phyloP scores from a whole-genome alignment of 2,113 vertebrate genomes.

The Odontophorus gujanensis region DNA sequence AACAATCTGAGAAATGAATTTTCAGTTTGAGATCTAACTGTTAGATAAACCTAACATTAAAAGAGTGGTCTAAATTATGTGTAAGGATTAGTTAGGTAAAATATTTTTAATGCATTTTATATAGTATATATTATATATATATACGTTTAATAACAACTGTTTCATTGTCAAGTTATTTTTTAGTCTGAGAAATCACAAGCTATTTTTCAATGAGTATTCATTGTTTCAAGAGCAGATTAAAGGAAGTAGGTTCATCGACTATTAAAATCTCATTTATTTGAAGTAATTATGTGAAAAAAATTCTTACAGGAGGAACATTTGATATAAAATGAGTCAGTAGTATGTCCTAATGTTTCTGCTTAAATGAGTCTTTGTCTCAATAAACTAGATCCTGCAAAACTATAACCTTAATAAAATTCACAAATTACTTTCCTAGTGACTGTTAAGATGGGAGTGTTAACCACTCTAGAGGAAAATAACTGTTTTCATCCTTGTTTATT shows the following conservation, averaged over 20 bases:
- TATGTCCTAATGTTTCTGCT: constrained; percentile 16
- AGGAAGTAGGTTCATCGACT: constrained; percentile 5
- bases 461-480: constrained; percentile 41
- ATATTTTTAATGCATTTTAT: background rate
- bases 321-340: constrained; percentile 35
- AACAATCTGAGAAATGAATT: background rate
- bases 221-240: constrained; percentile 44
- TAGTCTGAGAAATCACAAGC: background rate
- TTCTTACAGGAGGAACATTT: constrained; percentile 44
- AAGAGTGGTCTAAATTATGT: background rate
- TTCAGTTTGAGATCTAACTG: background rate
- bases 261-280: constrained; percentile 55
- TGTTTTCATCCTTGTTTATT: constrained; percentile 53
- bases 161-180: background rate
- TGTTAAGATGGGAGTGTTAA: constrained; percentile 38
- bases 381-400: constrained; percentile 55
- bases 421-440: constrained; percentile 52
- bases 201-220: background rate
- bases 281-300: constrained; percentile 52
- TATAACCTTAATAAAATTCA: constrained; percentile 63
- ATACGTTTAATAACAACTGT: background rate
- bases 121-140: too few species aligned
- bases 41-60: background rate
- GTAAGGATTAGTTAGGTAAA: background rate
- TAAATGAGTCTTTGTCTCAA: constrained; percentile 56